Percentiles rank a stretch among this genome's conserved stretches.
Evolutionary conservation across 2,888 invertebrate genomes (phyloP).

Genomic region (Metallyticus violacea): DNA sequence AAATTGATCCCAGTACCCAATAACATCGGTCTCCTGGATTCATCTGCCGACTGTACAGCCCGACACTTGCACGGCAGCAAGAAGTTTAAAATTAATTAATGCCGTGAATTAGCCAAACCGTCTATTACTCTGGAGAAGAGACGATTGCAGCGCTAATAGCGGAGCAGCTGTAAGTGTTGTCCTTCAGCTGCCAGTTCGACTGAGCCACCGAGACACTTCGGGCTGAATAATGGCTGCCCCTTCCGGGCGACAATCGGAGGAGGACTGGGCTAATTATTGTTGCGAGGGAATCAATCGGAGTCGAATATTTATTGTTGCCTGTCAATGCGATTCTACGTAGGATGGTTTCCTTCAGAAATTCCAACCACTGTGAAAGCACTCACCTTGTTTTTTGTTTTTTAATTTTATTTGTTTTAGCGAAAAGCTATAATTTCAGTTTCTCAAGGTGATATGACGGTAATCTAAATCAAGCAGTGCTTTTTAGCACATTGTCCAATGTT

Average conservation of each 20-base stretch:
- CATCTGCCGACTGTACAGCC: background rate
- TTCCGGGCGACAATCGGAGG: background rate
- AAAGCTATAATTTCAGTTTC: too few species aligned
- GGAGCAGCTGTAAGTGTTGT: background rate
- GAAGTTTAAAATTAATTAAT: constrained; percentile 1
- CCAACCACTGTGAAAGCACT: too few species aligned
- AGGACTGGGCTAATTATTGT: background rate
- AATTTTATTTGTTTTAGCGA: too few species aligned
- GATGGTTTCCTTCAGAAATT: background rate
- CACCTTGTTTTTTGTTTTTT: too few species aligned
- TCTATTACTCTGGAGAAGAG: background rate
- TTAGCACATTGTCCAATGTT: too few species aligned
- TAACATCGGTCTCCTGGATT: too few species aligned
- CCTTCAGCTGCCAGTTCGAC: background rate
- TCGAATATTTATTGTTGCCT: background rate
- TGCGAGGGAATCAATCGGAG: background rate
- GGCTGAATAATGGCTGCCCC: background rate
- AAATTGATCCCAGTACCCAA: too few species aligned
- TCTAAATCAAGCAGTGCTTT: too few species aligned
- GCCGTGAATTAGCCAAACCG: background rate
- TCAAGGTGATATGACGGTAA: too few species aligned
- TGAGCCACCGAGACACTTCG: background rate
- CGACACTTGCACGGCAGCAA: background rate
- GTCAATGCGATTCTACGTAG: background rate
- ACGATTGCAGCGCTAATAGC: background rate